Evolutionary conservation across 2,888 invertebrate genomes (phyloP).

Genomic region (Andrena fulva): DNA sequence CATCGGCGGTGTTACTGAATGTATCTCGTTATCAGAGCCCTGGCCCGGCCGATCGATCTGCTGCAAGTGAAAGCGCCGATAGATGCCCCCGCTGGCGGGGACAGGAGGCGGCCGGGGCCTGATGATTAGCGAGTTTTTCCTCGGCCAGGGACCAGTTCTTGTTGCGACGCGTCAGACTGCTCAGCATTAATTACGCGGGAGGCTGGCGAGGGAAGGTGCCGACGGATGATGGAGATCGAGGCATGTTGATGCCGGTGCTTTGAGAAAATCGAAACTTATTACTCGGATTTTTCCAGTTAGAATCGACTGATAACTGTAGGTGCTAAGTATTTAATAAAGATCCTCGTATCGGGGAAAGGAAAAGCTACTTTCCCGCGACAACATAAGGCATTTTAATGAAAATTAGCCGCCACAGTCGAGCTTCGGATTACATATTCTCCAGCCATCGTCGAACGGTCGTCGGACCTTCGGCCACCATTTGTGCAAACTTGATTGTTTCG

Average conservation of each 20-base stretch:
- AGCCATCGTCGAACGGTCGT: not conserved
- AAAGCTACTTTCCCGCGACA: no score
- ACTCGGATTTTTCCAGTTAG: no score
- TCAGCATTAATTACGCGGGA: slow-evolving; percentile 8
- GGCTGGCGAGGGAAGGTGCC: not conserved
- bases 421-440: not conserved
- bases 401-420: no score
- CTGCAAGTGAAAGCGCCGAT: slow-evolving; percentile 58
- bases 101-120: not conserved
- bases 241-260: no score
- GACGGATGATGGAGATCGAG: no score
- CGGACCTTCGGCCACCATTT: not conserved
- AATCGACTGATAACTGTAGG: no score
- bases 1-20: slow-evolving; percentile 74
- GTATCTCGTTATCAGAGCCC: slow-evolving; percentile 68
- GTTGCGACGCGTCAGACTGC: not conserved
- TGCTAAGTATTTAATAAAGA: no score
- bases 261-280: no score
- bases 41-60: slow-evolving; percentile 61
- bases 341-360: no score
- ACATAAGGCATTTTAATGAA: no score
- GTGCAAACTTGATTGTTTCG: slow-evolving; percentile 13
- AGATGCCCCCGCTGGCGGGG: slow-evolving; percentile 40
- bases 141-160: slow-evolving; percentile 4
- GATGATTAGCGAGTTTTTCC: slow-evolving; percentile 38